A percentile compares a stretch with the other conserved stretches of the same genome.
Conservation (phyloP, 1,140 invertebrate genomes). For the Whitmania pigra region DNA sequence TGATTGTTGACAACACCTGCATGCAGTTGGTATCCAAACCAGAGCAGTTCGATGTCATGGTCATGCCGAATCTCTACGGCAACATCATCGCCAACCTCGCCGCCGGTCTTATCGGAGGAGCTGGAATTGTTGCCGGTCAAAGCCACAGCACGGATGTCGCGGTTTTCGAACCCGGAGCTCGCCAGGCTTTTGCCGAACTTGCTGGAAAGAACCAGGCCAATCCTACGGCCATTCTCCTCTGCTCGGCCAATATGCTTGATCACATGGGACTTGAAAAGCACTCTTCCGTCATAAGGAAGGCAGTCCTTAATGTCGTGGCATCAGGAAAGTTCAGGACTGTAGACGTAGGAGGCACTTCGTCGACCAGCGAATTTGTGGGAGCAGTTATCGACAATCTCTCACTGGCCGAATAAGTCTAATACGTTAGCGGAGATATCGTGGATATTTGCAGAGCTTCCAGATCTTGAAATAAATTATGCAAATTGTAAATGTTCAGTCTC, state of each 20-base stretch:
- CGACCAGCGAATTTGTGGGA: slow-evolving; percentile 79
- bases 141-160: slow-evolving; percentile 79
- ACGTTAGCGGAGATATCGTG: no score
- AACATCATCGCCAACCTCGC: slow-evolving; percentile 95
- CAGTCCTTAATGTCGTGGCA: slow-evolving; percentile 7
- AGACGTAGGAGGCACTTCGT: slow-evolving; percentile 86
- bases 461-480: no score
- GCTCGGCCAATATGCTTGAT: slow-evolving; percentile 77
- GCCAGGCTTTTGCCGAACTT: slow-evolving; percentile 87
- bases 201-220: slow-evolving; percentile 97
- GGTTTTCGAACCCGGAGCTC: slow-evolving; percentile 75
- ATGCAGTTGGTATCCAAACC: slow-evolving; percentile 96
- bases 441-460: no score
- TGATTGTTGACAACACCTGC: slow-evolving; percentile 96
- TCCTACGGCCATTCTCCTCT: slow-evolving; percentile 92
- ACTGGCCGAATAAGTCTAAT: no score
- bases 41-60: slow-evolving; percentile 93
- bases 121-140: slow-evolving; percentile 87
- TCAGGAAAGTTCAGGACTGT: slow-evolving; percentile 57
- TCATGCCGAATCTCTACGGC: slow-evolving; percentile 94
- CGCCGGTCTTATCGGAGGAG: slow-evolving; percentile 90
- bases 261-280: not conserved
- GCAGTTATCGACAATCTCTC: slow-evolving; percentile 49
- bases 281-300: slow-evolving; percentile 12
- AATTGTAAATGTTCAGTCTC: no score